Percentiles rank a stretch among this genome's conserved stretches.
Conservation (phyloP, 2,888 invertebrate genomes). For the Entomobrya multifasciata region DNA sequence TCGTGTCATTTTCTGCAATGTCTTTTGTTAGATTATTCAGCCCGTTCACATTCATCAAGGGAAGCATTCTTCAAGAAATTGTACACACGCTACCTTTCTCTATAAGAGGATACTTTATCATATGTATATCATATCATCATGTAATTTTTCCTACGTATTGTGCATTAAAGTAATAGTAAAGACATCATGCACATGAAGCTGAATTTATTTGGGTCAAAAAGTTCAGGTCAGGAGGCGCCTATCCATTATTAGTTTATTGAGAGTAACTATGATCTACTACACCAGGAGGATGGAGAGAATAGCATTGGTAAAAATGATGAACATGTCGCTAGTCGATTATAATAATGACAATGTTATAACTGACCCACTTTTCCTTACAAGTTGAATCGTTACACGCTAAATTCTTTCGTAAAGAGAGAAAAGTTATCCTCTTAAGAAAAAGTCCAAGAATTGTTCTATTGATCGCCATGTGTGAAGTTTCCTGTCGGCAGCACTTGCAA, state of each 20-base stretch:
- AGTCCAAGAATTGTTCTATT: neutral
- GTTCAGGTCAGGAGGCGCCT: constrained; percentile 52
- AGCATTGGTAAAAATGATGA: constrained; percentile 54
- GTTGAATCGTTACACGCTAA: constrained; percentile 33
- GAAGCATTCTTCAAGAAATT: neutral
- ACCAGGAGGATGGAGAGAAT: too few relatives aligned
- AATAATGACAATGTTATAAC: constrained; percentile 41
- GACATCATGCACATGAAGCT: constrained; percentile 1
- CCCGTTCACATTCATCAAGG: neutral
- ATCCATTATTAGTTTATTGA: constrained; percentile 50
- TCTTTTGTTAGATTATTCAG: neutral
- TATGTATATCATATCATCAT: too few relatives aligned
- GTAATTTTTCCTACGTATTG: too few relatives aligned
- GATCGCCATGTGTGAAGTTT: neutral
- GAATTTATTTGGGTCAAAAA: constrained; percentile 58
- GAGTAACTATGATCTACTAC: neutral
- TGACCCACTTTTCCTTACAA: constrained; percentile 43
- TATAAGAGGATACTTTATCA: too few relatives aligned
- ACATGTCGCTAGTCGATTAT: constrained; percentile 51
- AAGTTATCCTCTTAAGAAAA: neutral
- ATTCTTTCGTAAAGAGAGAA: constrained; percentile 4
- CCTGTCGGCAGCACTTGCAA: too few relatives aligned
- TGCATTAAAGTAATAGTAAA: neutral
- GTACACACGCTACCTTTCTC: too few relatives aligned
- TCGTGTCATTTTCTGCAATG: constrained; percentile 39